Percentiles rank a stretch among this genome's conserved stretches.
phyloP scores from a whole-genome alignment of 2,888 invertebrate species.

The Oscheius sp. region DNA sequence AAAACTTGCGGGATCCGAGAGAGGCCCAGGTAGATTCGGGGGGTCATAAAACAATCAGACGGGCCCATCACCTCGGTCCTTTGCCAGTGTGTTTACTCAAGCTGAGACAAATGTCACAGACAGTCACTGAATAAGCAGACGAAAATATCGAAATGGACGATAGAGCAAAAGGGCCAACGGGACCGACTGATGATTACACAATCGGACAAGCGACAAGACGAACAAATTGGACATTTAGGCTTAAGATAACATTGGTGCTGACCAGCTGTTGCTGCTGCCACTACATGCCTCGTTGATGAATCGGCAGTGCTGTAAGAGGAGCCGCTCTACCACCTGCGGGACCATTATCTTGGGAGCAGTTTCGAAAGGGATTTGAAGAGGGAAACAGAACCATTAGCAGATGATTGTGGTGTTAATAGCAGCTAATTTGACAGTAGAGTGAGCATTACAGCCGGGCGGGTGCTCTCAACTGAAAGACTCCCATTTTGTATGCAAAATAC shows the following conservation, averaged over 20 bases:
- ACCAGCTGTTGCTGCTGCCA: constrained; percentile 35
- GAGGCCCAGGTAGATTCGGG: neutral
- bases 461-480: constrained; percentile 16
- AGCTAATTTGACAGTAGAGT: constrained; percentile 28
- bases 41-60: constrained; percentile 33
- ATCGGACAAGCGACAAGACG: constrained; percentile 27
- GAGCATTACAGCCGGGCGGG: constrained; percentile 21
- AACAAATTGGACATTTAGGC: constrained; percentile 34
- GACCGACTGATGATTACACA: constrained; percentile 11
- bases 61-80: constrained; percentile 17
- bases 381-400: constrained; percentile 17
- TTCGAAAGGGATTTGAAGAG: neutral
- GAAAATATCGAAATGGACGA: neutral
- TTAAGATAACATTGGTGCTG: constrained; percentile 54
- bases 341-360: neutral
- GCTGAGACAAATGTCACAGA: neutral
- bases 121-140: neutral
- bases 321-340: constrained; percentile 3
- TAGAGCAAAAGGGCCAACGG: neutral
- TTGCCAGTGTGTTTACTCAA: constrained; percentile 21
- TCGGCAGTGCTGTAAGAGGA: constrained; percentile 35
- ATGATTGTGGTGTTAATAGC: constrained; percentile 22
- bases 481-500: constrained; percentile 23
- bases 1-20: too few species aligned
- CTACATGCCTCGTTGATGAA: constrained; percentile 39